A percentile compares a stretch with the other conserved stretches of the same genome.
These are phyloP conservation scores for Cygnus buccinator DNA, from an alignment of 2,113 vertebrate species.

Conservation along the genomic window DNA sequence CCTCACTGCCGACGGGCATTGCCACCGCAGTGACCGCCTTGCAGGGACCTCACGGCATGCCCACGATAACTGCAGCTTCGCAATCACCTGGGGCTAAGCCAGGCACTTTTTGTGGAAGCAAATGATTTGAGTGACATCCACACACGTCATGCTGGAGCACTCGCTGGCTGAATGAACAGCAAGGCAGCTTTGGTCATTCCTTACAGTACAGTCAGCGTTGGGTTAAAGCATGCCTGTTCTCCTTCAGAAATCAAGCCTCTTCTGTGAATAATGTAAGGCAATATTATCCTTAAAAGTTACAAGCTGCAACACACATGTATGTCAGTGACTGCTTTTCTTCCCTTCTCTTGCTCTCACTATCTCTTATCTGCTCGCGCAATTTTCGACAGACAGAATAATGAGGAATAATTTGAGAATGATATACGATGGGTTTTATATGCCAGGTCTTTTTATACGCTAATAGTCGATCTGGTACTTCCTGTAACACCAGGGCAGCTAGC, in stretches of 20 bases:
- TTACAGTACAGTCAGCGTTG: neutral
- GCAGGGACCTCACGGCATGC: neutral
- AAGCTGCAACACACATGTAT: neutral
- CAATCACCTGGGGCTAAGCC: neutral
- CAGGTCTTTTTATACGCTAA: neutral
- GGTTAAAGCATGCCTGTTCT: neutral
- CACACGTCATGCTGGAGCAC: neutral
- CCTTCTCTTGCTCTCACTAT: neutral
- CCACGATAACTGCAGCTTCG: neutral
- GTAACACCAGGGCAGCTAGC: neutral
- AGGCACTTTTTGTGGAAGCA: neutral
- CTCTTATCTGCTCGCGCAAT: neutral
- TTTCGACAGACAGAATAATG: neutral
- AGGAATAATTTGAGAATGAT: neutral
- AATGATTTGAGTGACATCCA: neutral
- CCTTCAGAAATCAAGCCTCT: neutral
- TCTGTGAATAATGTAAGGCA: neutral
- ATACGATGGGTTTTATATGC: neutral
- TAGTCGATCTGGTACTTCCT: neutral
- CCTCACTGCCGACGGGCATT: neutral
- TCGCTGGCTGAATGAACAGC: neutral
- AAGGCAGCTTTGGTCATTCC: neutral
- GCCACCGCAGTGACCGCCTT: rapidly evolving
- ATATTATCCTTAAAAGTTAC: neutral
- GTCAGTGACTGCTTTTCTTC: neutral